Evolutionary conservation across 2,797 vertebrate species (phyloP).

Genomic region (Anguilla anguilla): DNA sequence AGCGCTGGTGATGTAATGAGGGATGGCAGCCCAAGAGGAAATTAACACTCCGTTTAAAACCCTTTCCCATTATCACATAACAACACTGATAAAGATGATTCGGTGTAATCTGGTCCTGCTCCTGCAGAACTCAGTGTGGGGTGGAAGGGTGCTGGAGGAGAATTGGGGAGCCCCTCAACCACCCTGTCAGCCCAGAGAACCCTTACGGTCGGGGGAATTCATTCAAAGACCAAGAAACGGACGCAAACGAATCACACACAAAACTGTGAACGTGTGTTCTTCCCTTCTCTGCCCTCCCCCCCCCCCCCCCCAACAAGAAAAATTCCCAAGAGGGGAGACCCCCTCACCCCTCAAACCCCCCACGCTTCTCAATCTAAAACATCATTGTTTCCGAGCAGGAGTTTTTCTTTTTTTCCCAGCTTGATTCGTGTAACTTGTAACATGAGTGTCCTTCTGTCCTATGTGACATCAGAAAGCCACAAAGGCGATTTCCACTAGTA

Average conservation of each 20-base stretch:
- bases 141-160: neutral
- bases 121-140: neutral
- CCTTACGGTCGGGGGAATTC: conserved; percentile 42
- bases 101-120: neutral
- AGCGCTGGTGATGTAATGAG: too few relatives aligned
- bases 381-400: neutral
- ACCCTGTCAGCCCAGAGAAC: conserved; percentile 1
- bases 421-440: neutral
- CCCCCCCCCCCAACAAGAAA: too few relatives aligned
- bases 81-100: neutral
- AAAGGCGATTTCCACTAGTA: neutral
- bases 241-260: conserved; percentile 72
- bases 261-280: conserved; percentile 73
- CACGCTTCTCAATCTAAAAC: conserved; percentile 19
- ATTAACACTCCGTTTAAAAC: too few relatives aligned
- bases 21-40: too few relatives aligned
- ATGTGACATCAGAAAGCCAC: neutral
- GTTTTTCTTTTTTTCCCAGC: too few relatives aligned
- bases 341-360: conserved; percentile 49
- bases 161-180: neutral
- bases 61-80: too few relatives aligned
- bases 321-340: conserved; percentile 18
- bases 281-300: too few relatives aligned
- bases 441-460: neutral
- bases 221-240: conserved; percentile 82